A percentile compares a stretch with the other conserved stretches of the same genome.
Conservation (phyloP, 2,797 vertebrate genomes). For the Neomorphus geoffroyi region DNA sequence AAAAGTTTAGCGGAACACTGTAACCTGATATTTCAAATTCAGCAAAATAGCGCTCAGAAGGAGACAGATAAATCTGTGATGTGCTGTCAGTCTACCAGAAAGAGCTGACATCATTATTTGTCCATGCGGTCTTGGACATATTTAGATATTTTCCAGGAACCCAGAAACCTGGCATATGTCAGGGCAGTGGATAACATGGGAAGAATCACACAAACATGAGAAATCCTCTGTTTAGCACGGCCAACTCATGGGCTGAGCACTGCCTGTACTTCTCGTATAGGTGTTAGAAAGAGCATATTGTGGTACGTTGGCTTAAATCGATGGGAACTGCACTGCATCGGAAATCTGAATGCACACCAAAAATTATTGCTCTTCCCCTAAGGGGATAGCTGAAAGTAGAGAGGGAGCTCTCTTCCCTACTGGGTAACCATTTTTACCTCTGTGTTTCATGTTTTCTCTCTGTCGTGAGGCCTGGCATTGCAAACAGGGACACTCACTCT, state of each 20-base stretch:
- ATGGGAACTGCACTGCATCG: background rate
- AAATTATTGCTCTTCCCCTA: background rate
- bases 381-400: background rate
- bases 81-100: background rate
- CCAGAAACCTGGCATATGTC: background rate
- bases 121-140: background rate
- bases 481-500: rapidly evolving
- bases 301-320: rapidly evolving
- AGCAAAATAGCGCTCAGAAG: background rate
- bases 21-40: background rate
- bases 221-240: background rate
- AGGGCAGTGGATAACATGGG: background rate
- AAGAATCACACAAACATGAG: background rate
- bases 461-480: rapidly evolving
- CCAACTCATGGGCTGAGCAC: background rate
- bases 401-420: background rate
- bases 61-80: background rate
- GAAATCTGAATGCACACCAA: background rate
- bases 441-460: background rate
- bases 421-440: background rate
- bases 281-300: background rate
- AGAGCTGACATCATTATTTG: background rate
- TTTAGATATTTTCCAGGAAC: background rate
- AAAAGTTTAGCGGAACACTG: background rate
- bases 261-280: background rate